Evolutionary conservation across 2,113 vertebrate genomes (phyloP).

Genomic region (Dendrocopos noguchii): DNA sequence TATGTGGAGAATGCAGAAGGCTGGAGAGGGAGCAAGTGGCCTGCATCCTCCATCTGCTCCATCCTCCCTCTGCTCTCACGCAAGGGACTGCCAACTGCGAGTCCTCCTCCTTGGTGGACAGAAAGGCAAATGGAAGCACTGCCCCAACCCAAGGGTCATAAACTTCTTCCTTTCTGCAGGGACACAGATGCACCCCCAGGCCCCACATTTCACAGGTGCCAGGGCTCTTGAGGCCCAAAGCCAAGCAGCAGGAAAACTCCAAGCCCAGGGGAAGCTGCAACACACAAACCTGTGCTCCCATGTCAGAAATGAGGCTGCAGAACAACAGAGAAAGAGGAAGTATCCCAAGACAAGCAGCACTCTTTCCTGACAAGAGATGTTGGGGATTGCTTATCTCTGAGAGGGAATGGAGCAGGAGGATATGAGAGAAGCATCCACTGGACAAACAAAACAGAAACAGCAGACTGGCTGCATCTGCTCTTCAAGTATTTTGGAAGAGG

Average conservation of each 20-base stretch:
- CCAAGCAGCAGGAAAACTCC: background rate
- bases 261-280: background rate
- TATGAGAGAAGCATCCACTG: background rate
- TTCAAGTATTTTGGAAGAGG: background rate
- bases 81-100: background rate
- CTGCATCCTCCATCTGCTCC: slow-evolving; percentile 48
- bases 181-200: background rate
- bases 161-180: background rate
- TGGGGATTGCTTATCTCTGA: background rate
- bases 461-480: background rate
- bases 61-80: background rate
- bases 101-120: background rate
- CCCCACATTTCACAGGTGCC: background rate
- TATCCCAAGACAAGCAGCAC: background rate
- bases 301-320: background rate
- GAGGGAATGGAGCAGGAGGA: accelerated
- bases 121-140: background rate
- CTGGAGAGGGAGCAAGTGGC: slow-evolving; percentile 60
- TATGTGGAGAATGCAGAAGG: slow-evolving; percentile 62
- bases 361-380: background rate
- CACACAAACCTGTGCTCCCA: background rate
- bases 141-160: background rate
- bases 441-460: background rate
- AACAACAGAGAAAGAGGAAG: background rate
- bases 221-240: background rate